Conservation (phyloP, 2,113 vertebrate genomes). For the Arvicanthis niloticus region DNA sequence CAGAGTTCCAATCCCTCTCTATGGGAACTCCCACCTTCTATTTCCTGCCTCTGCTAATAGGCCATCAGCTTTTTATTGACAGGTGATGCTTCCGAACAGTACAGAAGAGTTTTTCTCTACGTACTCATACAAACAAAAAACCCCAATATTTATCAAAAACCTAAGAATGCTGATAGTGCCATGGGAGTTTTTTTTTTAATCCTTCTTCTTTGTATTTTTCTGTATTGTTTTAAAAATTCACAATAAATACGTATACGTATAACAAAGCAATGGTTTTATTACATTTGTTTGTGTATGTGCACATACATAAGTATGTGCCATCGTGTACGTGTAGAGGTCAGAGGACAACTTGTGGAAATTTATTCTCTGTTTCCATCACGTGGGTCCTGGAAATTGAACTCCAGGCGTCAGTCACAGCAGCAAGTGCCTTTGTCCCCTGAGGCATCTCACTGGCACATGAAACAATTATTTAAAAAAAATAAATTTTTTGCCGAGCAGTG, state of each 20-base stretch:
- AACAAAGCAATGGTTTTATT: neutral
- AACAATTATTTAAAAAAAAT: neutral
- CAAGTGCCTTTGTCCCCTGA: neutral
- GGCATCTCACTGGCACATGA: neutral
- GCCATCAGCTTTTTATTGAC: too few relatives aligned
- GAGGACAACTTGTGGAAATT: neutral
- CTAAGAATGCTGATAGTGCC: neutral
- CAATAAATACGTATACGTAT: neutral
- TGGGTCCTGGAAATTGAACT: neutral
- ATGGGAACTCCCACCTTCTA: too few relatives aligned
- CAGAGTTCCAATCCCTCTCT: too few relatives aligned
- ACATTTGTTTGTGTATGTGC: neutral
- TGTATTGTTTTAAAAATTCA: neutral
- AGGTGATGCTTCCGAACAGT: too few relatives aligned
- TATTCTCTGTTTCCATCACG: neutral
- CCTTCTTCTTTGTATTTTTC: slow-evolving; percentile 53
- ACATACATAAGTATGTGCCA: neutral
- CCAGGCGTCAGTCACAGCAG: neutral
- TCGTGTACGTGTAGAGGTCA: neutral
- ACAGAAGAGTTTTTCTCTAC: too few relatives aligned
- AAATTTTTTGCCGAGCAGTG: neutral
- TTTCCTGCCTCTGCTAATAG: too few relatives aligned
- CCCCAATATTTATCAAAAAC: neutral
- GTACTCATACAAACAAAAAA: too few relatives aligned
- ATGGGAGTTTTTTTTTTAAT: neutral